Conservation (phyloP, 2,797 vertebrate genomes). For the Pipistrellus nathusii region DNA sequence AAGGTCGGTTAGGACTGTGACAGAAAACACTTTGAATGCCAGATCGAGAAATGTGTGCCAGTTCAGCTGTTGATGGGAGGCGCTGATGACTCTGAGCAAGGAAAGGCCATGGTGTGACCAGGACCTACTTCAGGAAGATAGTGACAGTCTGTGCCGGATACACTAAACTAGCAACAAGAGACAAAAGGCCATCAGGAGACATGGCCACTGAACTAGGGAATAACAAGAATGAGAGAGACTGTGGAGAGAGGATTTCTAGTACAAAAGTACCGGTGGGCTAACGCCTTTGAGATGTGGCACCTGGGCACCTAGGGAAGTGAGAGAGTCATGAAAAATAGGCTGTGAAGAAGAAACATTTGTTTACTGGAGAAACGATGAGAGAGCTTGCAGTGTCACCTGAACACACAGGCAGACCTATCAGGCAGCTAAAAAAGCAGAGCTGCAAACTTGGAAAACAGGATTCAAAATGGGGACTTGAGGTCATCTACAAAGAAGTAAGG, state of each 20-base stretch:
- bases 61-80: background rate
- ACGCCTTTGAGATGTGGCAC: background rate
- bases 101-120: background rate
- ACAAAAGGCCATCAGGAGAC: background rate
- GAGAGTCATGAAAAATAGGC: background rate
- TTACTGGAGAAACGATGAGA: background rate
- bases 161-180: background rate
- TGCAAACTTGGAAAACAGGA: background rate
- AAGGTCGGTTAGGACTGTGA: background rate
- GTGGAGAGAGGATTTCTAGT: background rate
- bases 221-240: background rate
- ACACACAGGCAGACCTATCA: background rate
- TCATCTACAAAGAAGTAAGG: background rate
- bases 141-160: background rate
- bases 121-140: background rate
- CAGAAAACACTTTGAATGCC: background rate
- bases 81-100: background rate
- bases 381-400: background rate
- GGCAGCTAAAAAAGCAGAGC: background rate
- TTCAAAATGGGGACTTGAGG: background rate
- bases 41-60: background rate
- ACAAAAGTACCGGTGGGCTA: background rate
- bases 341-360: conserved; percentile 7
- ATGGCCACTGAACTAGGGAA: background rate
- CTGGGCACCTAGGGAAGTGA: background rate